phyloP scores from a whole-genome alignment of 2,113 vertebrate genomes.

The Lycaon pictus region DNA sequence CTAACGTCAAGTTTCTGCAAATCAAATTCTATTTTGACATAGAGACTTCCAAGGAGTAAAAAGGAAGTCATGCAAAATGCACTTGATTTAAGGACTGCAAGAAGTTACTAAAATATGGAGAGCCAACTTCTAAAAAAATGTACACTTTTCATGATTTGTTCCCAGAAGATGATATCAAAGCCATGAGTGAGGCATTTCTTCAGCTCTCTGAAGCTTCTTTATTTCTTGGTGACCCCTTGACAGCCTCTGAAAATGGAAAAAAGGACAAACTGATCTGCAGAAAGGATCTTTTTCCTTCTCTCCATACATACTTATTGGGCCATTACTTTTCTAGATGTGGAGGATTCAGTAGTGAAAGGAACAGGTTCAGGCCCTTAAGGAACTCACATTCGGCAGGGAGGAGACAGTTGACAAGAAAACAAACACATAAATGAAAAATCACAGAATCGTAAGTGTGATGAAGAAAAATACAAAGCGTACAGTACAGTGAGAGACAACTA shows the following conservation, averaged over 20 bases:
- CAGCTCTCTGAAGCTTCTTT: not conserved
- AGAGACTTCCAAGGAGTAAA: conserved; percentile 24
- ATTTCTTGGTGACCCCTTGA: not conserved
- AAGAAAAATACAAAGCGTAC: not conserved
- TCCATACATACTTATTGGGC: not conserved
- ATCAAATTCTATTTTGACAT: conserved; percentile 56
- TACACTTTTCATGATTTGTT: not conserved
- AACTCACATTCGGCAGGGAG: not conserved
- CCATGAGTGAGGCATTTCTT: conserved; percentile 37
- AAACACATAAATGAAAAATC: not conserved
- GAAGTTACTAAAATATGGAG: conserved; percentile 66
- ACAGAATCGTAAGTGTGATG: not conserved
- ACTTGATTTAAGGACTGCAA: conserved; percentile 54
- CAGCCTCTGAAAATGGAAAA: not conserved
- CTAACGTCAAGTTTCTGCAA: conserved; percentile 47
- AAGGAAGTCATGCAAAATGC: conserved; percentile 51
- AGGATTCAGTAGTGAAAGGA: not conserved
- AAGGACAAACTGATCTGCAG: not conserved
- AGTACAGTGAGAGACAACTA: rapidly evolving
- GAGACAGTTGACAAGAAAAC: not conserved
- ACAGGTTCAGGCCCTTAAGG: not conserved
- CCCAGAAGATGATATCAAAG: conserved; percentile 37
- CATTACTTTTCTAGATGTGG: not conserved
- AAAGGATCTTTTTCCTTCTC: not conserved
- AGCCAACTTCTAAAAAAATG: not conserved